Base-by-base conservation (phyloP, 2,888 invertebrate species). In the Muschampia plurimacula region DNA sequence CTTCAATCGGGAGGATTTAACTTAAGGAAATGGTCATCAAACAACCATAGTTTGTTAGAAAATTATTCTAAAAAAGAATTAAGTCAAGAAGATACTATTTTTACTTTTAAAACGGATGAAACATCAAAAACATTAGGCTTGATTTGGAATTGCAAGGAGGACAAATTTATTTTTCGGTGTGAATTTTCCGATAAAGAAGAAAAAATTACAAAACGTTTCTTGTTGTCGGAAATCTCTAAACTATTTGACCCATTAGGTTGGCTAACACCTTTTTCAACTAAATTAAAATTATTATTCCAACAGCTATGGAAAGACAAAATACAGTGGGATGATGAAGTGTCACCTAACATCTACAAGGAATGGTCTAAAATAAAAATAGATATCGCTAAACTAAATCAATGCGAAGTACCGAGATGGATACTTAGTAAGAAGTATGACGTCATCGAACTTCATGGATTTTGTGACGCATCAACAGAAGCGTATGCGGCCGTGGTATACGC, bases 371-470 rank as follows among this genome's bases (percentile, higher is more conserved):
- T 69, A n/a, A 57, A n/a, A 28, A 9, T 59, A n/a, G 69, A 69
- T 39, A 36, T 69, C 57, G 52, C n/a, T 15, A 39, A 15, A 28
- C 64, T 70, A 55, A 67, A 67, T 32, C 44, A 60, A 49, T 46
- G 59, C 10, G 28, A 72, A 36, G 49, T 75, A 49, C 32, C 52
- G n/a, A 57, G 72, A 63, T 75, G 75, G 75, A 22, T 75, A 36
- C 3, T 7, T 0, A 64, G n/a, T 13, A 55, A 46, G 39, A 13
- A 46, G 41, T 52, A 63, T 13, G 52, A 62, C 10, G 13, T 2
- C 8, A 69, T 75, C 15, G 65, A 75, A 15, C 44, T 69, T n/a
- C 74, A 72, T 32, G 74, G 74, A n/a, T 74, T 72, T 57, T 69
- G 73, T 36, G 69, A 73, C 13, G 64, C 69, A 22, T 67, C 41